Conservation (phyloP, 2,888 invertebrate genomes). For the Drosophila prostipennis region DNA sequence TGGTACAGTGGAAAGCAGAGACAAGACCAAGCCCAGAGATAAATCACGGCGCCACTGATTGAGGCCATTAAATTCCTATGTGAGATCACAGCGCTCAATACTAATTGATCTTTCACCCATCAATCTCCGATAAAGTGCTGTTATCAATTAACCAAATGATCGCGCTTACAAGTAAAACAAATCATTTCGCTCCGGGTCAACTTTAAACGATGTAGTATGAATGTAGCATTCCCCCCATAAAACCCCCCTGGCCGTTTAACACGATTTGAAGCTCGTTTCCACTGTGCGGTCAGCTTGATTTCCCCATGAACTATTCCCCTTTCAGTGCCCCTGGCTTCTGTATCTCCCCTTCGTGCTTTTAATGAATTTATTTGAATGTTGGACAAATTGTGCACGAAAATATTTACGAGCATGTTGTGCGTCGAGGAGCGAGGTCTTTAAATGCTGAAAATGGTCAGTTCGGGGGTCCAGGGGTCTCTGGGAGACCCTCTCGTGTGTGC, state of each 20-base stretch:
- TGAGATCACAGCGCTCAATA: slow-evolving; percentile 30
- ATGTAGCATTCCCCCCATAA: neutral
- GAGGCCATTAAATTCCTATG: slow-evolving; percentile 19
- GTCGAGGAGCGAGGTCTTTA: slow-evolving; percentile 3
- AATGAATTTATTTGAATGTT: slow-evolving; percentile 81
- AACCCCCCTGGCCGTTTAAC: slow-evolving; percentile 6
- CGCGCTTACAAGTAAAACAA: slow-evolving; percentile 53
- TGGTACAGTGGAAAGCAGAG: slow-evolving; percentile 59
- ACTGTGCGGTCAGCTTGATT: slow-evolving; percentile 65
- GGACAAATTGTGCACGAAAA: slow-evolving; percentile 80
- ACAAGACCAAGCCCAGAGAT: slow-evolving; percentile 20
- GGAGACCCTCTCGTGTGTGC: slow-evolving; percentile 60
- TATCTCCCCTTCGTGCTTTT: slow-evolving; percentile 52
- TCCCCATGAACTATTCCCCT: slow-evolving; percentile 36
- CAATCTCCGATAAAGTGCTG: slow-evolving; percentile 48
- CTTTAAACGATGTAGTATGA: slow-evolving; percentile 39
- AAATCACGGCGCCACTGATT: slow-evolving; percentile 42
- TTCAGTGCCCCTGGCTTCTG: slow-evolving; percentile 28
- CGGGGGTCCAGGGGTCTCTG: slow-evolving; percentile 4
- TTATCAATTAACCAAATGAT: slow-evolving; percentile 68
- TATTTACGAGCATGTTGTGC: slow-evolving; percentile 70
- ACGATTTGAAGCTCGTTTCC: slow-evolving; percentile 37
- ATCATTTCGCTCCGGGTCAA: slow-evolving; percentile 60
- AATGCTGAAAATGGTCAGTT: slow-evolving; percentile 1
- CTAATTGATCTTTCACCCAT: slow-evolving; percentile 50